These are phyloP conservation scores for Pimpla rufipes DNA, from an alignment of 2,888 invertebrate species.

Conservation along the genomic window DNA sequence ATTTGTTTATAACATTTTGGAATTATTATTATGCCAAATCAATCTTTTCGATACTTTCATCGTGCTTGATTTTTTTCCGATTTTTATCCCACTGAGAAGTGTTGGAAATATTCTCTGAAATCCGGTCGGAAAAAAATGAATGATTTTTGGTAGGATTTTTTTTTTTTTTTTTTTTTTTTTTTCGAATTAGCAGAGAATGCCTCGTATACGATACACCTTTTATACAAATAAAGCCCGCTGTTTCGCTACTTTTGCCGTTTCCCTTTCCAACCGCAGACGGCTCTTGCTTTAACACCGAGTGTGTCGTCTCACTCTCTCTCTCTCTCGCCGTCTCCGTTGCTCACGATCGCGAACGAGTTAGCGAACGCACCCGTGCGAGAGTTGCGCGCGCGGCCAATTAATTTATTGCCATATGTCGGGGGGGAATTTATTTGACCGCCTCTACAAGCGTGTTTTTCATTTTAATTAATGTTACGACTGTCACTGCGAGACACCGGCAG, in stretches of 20 bases:
- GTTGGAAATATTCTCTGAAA: no score
- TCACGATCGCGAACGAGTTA: constrained; percentile 33
- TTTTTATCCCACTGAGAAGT: no score
- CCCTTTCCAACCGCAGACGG: constrained; percentile 58
- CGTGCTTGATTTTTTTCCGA: no score
- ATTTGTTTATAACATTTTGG: no score
- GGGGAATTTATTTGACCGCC: constrained; percentile 73
- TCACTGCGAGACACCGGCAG: constrained; percentile 60
- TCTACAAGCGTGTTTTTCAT: constrained; percentile 68
- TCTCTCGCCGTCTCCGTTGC: constrained; percentile 5
- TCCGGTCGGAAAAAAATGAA: no score
- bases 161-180: no score
- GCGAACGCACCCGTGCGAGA: constrained; percentile 44
- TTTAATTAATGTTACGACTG: constrained; percentile 70
- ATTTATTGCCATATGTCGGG: constrained; percentile 73
- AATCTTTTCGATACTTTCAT: no score
- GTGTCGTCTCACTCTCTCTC: constrained; percentile 29
- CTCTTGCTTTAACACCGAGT: constrained; percentile 57
- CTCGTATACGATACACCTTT: constrained; percentile 53
- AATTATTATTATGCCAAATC: no score
- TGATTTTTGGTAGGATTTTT: no score
- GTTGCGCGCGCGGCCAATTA: constrained; percentile 68
- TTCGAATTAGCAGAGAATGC: neutral
- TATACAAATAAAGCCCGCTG: constrained; percentile 73
- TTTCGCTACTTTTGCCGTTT: constrained; percentile 58